Evolutionary conservation across 2,888 invertebrate species (phyloP), one percentile per base, ranked within the genome.

Genomic region (Horisme vitalbata): DNA sequence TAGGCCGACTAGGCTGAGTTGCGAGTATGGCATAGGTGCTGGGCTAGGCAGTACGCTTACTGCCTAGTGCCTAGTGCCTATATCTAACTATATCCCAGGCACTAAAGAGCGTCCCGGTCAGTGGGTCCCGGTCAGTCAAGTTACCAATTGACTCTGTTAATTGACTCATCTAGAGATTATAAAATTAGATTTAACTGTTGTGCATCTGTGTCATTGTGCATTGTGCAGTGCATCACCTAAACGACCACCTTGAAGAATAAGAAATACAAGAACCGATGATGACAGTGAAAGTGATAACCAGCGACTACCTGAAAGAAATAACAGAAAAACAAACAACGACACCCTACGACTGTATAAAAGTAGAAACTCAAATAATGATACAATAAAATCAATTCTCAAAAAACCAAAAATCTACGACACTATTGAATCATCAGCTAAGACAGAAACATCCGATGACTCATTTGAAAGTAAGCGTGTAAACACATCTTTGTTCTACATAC

Each of bases 401-500:
- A 91, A 92, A 51, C 92, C 92, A 31, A 82, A 76, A 74, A 79
- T 79, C 55, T 83, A 80, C 60, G 84, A 83, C 47, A 53, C 65
- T 1, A 63, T 63, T 49, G 79, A 82, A 34, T 52, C 68, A 7
- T 61, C 60, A 9, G 45, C 59, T 8, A 88, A 77, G 77, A 63
- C 59, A 33, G 83, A 81, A 59, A 67, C 66, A 15, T 61, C 70
- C 1, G 78, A 82, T 44, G 78, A 83, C 32, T 66, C 70, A 1
- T 72, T 67, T 64, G 83, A 85, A 24, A 74, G 46, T 11, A 87
- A 82, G 63, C 74, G 78, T 39, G 52, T 62, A 4, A 83, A 83
- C 57, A 63, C 79, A 10, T 92, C 93, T 41, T 91, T 92, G 59
- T 93, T 93, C 84, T 93, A 93, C 79, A 78, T 93, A 55, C 93